Conservation (phyloP, 2,888 invertebrate species). For the Tinea semifulvella region DNA sequence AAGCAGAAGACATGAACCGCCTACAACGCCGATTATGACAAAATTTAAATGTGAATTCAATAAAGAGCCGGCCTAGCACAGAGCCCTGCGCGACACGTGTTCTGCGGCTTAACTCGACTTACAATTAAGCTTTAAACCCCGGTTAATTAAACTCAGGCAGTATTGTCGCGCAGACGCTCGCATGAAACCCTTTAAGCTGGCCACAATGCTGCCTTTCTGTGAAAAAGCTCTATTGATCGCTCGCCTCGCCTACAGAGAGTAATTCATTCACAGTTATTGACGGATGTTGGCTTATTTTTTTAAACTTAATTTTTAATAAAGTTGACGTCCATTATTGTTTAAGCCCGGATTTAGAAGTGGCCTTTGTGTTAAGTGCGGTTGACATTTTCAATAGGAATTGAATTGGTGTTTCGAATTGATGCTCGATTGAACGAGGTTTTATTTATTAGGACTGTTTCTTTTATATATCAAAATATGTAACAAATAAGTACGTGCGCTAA, state of each 20-base stretch:
- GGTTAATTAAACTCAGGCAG: constrained; percentile 61
- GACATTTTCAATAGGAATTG: constrained; percentile 29
- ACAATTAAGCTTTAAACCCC: constrained; percentile 63
- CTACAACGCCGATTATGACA: constrained; percentile 22
- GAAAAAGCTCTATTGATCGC: constrained; percentile 47
- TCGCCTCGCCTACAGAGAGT: constrained; percentile 18
- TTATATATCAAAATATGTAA: no score
- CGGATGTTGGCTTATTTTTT: constrained; percentile 28
- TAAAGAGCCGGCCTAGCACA: constrained; percentile 28
- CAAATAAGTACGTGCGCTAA: no score
- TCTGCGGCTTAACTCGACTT: constrained; percentile 56
- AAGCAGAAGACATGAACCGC: constrained; percentile 7
- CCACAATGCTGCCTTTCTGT: constrained; percentile 48
- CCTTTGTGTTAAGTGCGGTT: constrained; percentile 24
- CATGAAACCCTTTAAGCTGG: constrained; percentile 48
- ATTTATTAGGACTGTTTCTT: no score
- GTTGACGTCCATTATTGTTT: constrained; percentile 15
- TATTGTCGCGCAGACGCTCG: constrained; percentile 38
- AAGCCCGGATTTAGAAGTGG: constrained; percentile 20
- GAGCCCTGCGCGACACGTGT: constrained; percentile 55
- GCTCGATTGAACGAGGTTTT: background rate
- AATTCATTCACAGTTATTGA: constrained; percentile 28
- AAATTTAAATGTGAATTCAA: constrained; percentile 50
- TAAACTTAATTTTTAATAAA: constrained; percentile 17
- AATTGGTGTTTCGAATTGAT: constrained; percentile 14